Conservation (phyloP, 1,140 invertebrate species). For the Ceratoteleas bidentatus region DNA sequence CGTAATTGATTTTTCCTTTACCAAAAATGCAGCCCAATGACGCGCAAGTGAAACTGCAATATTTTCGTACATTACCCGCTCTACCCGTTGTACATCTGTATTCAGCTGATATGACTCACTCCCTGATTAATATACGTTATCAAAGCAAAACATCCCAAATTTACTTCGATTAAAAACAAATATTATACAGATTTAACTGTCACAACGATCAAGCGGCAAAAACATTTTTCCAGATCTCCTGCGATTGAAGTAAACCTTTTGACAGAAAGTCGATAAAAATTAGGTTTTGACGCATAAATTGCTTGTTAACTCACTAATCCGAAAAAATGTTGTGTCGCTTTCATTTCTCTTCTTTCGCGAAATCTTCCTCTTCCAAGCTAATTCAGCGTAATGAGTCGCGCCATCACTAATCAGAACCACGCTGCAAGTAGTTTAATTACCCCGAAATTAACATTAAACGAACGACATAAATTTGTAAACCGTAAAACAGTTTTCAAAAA, state of each 20-base stretch:
- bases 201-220: not conserved
- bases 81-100: not conserved
- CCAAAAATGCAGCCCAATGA: not conserved
- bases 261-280: conserved; percentile 4
- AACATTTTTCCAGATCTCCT: not conserved
- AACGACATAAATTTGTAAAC: no score
- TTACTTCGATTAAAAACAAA: no score
- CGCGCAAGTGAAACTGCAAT: not conserved
- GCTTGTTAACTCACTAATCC: not conserved
- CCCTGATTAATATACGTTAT: no score
- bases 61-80: not conserved
- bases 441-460: no score
- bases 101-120: no score
- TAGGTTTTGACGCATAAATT: not conserved
- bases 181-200: not conserved
- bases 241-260: not conserved
- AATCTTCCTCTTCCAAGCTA: not conserved
- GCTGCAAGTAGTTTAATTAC: not conserved
- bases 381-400: no score
- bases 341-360: not conserved
- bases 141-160: no score
- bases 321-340: no score
- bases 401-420: not conserved
- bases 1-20: not conserved
- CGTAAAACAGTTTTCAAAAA: no score